Conservation (phyloP, 1,140 invertebrate species). For the Bactericera cockerelli region DNA sequence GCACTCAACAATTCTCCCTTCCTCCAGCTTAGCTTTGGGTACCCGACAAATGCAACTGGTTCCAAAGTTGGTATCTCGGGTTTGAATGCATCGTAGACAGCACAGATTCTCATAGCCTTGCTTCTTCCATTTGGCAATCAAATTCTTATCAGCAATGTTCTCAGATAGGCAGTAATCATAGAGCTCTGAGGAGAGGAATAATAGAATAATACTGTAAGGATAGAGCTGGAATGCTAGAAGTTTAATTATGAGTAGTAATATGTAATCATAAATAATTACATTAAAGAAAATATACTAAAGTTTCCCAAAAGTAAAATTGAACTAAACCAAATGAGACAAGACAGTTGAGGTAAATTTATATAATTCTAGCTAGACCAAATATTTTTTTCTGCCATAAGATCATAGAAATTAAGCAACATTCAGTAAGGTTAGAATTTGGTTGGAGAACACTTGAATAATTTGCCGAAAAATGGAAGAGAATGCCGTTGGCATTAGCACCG, state of each 20-base stretch:
- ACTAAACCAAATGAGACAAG: too few relatives aligned
- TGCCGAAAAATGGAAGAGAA: too few relatives aligned
- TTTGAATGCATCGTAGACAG: conserved; percentile 96
- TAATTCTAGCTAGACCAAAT: too few relatives aligned
- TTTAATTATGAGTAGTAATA: background rate
- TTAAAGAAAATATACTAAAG: too few relatives aligned
- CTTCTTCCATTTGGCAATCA: conserved; percentile 99
- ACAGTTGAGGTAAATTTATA: too few relatives aligned
- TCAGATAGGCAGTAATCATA: conserved; percentile 96
- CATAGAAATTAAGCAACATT: too few relatives aligned
- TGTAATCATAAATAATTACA: background rate
- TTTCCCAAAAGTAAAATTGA: too few relatives aligned
- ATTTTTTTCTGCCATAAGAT: too few relatives aligned
- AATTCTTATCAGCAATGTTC: conserved; percentile 90
- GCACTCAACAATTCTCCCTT: conserved; percentile 93
- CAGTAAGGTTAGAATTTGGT: too few relatives aligned
- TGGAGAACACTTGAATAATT: too few relatives aligned
- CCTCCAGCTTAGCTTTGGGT: conserved; percentile 94
- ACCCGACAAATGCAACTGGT: conserved; percentile 99
- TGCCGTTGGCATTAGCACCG: too few relatives aligned
- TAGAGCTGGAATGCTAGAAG: conserved; percentile 11
- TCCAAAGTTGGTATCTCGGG: conserved; percentile 96
- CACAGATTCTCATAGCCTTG: conserved; percentile 98
- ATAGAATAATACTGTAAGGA: too few relatives aligned
- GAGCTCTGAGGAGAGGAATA: conserved; percentile 61